Base-by-base conservation (phyloP, 2,113 vertebrate species). In the Cinclus cinclus region DNA sequence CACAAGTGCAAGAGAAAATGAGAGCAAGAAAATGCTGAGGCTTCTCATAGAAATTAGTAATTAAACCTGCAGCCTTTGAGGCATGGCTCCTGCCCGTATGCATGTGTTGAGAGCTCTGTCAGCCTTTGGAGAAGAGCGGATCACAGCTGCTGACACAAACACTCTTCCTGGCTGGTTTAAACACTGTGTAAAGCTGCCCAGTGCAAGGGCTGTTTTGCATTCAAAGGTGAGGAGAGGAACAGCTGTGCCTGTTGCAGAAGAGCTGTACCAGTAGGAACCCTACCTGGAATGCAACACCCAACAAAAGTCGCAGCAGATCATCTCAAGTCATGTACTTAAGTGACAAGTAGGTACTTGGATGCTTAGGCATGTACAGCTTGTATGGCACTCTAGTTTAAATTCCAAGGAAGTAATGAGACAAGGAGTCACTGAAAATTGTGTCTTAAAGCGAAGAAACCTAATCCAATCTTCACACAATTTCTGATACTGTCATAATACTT, bases 251-350 rank as follows among this genome's bases (percentile, higher is more conserved):
- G 33, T 15, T 52, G 19, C 7, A n/a, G 55, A 53, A 39, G 62
- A 62, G 22, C 21, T 84, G 47, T 42, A 16, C 13, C 4, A 3
- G 23, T 13, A 60, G 31, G 37, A 91, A 1, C n/a, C 24, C 31
- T 49, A 20, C 31, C 30, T 0, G 2, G 63, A 83, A 53, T 10
- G 11, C 25, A 83, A 17, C 31, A 18, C 8, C 27, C 49, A 17
- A 41, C 24, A 55, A 46, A 60, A 75, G 39, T 28, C 15, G 18
- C 27, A 83, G 39, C 42, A 80, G 46, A 63, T 58, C n/a, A 62
- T 39, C 2, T 1, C 21, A 55, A 62, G 55, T 63, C 50, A n/a
- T 1, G 15, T 1, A 0, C 42, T 70, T 39, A 15, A 15, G 10
- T 89, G 64, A 56, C 33, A 67, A 44, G 35, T 0, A 7, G 27